Base-by-base conservation (phyloP, 1,140 invertebrate species). In the Pissodes strobi region DNA sequence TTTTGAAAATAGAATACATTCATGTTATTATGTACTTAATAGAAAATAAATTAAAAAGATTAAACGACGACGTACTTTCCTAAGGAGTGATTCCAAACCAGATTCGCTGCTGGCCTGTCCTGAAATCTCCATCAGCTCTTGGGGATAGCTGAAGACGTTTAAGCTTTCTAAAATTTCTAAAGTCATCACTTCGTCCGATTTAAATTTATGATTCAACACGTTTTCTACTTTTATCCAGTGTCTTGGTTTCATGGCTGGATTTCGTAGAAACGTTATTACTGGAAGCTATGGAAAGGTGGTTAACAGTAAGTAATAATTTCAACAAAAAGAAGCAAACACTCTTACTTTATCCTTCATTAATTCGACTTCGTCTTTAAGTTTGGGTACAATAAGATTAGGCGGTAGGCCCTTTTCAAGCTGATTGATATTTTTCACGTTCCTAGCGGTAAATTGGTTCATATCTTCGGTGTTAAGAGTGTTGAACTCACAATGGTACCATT, bases 191-290 rank as follows among this genome's bases (percentile, higher is more conserved):
- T 86, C 85, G 30, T 91, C 88, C 0, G 87, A 83, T 57, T 84
- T 86, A 68, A 94, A 86, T 61, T 88, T 87, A 19, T 85, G 84
- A 62, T 86, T 84, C 0, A 95, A 76, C 17, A 92, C 78, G 3
- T 85, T 82, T 57, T 93, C 91, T 13, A 96, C 89, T 71, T 86
- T 85, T 1, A 87, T 80, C 93, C 92, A 95, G 75, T 95, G 93
- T 1, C 93, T 85, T 25, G 84, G 80, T 62, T 87, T 85, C 25
- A 93, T 74, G 13, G 85, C 84, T 8, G 88, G 88, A 78, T 92
- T 93, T 48, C 89, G 85, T 13, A 94, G 75, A 55, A 88, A 89
- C 6, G 84, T 82, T 55, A 93, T 87, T 17, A 90, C 82, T 2
- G 90, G 88, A 39, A 94, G 75, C 85, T 90, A 72, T 21, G 74